phyloP scores from a whole-genome alignment of 2,888 invertebrate species.

The Pyrocoelia pectoralis region DNA sequence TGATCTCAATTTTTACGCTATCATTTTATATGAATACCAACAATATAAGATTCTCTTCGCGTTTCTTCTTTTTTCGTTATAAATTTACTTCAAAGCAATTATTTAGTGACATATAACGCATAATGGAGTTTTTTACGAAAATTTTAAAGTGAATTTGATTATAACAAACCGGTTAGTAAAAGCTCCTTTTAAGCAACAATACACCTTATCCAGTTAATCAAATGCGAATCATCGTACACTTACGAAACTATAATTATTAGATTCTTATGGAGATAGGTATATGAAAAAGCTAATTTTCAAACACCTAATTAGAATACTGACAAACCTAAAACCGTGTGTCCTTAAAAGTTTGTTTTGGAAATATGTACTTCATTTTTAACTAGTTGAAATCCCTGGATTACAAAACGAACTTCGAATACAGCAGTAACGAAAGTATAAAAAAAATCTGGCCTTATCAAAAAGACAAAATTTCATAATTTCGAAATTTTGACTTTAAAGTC shows the following conservation, averaged over 20 bases:
- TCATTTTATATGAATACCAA: neutral
- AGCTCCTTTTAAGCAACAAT: neutral
- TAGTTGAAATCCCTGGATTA: too few species aligned
- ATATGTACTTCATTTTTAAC: too few species aligned
- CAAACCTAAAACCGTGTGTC: neutral
- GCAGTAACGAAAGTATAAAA: too few species aligned
- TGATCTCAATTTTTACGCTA: constrained; percentile 13
- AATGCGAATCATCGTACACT: neutral
- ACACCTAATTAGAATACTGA: neutral
- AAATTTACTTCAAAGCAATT: too few species aligned
- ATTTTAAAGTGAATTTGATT: neutral
- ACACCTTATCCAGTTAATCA: neutral
- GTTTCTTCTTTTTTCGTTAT: too few species aligned
- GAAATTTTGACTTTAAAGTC: too few species aligned
- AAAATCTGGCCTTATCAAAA: too few species aligned
- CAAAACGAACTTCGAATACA: too few species aligned
- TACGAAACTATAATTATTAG: constrained; percentile 4
- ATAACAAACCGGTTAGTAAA: neutral
- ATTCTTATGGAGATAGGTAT: neutral
- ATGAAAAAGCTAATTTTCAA: neutral
- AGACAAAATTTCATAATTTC: too few species aligned
- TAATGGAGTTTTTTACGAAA: constrained; percentile 1
- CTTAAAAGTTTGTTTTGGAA: neutral
- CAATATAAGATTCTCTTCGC: neutral
- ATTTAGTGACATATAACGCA: neutral